Evolutionary conservation across 2,797 vertebrate species (phyloP), one percentile per base, ranked within the genome.

Genomic region (Odontamblyopus rebecca): DNA sequence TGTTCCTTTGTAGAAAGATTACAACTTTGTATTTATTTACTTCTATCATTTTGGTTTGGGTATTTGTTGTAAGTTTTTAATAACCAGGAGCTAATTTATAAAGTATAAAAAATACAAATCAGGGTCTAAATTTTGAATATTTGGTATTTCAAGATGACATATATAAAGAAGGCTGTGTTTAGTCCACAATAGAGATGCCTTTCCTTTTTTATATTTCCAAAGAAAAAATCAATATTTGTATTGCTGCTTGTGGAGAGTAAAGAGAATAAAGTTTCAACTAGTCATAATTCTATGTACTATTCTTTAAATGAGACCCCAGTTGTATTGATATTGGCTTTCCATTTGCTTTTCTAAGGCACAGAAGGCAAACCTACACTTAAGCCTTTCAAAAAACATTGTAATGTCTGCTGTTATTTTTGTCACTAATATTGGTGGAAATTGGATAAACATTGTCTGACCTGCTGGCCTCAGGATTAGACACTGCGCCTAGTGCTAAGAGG

Each of bases 391-490:
- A 26, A 66, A 27, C 8, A 11, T 32, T 54, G 11, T 19, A 53
- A 57, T 32, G 59, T 35, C 0, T 69, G 71, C 29, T 61, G 30
- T 67, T 35, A 2, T 71, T 75, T 79, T 73, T 19, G 13, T 71
- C 70, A 16, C 74, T 75, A 77, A 51, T 61, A 71, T 74, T 53
- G 5, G 57, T 51, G 32, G 51, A 75, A 67, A 81, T 26, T 29
- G 79, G 77, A 81, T 81, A 38, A 82, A 74, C 70, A 72, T 57
- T 68, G 67, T 66, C 70, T 67, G 74, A 76, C 73, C 76, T 71
- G 63, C 75, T 68, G 71, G 44, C 77, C 61, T 59, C 16, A 6
- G 81, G 86, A 85, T 82, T 88, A 86, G 51, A 74, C 67, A 61
- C 67, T 72, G 63, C 48, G 76, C 67, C 67, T 72, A 23, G 56